These are phyloP conservation scores for Heliconius charithonia DNA, from an alignment of 2,888 invertebrate genomes.

Conservation along the genomic window DNA sequence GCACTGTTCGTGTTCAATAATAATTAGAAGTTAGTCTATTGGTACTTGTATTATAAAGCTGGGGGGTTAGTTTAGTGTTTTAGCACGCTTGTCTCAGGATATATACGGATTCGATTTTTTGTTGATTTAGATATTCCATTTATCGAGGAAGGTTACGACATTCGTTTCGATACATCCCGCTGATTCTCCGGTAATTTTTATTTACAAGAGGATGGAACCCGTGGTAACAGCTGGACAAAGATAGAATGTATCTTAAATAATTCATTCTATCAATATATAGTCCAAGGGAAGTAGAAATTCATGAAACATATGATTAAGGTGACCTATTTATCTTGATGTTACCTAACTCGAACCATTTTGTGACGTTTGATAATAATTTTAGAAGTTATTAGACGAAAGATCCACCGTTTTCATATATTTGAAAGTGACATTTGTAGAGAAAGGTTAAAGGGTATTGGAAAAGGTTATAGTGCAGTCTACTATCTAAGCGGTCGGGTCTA, in stretches of 20 bases:
- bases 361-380: neutral
- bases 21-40: neutral
- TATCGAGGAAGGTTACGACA: no score
- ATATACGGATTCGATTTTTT: no score
- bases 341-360: neutral
- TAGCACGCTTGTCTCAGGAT: no score
- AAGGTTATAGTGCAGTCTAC: conserved; percentile 9
- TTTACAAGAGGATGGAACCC: no score
- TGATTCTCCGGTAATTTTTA: no score
- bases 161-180: no score
- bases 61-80: no score
- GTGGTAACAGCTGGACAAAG: no score
- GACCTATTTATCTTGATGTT: neutral
- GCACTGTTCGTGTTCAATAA: conserved; percentile 12
- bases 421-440: neutral
- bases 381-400: neutral
- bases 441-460: neutral
- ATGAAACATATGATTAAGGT: neutral
- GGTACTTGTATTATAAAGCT: no score
- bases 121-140: no score
- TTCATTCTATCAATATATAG: no score
- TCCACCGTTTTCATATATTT: neutral
- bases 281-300: no score
- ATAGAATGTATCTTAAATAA: neutral
- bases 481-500: neutral